Evolutionary conservation across 2,113 vertebrate genomes (phyloP).

Genomic region (Nansenia antarctica): DNA sequence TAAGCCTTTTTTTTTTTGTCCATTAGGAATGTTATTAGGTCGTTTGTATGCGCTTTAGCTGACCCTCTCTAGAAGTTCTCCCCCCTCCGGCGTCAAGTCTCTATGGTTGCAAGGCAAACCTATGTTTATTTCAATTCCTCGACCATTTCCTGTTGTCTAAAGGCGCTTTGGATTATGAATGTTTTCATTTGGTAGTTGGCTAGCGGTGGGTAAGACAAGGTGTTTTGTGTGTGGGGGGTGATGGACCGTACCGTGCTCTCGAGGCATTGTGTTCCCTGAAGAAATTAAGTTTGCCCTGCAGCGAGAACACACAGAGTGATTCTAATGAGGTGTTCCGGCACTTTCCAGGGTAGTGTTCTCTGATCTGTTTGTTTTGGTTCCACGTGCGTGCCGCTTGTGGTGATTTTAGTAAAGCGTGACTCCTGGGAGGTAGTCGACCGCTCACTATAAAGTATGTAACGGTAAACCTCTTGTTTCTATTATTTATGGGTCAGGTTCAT

Average conservation of each 20-base stretch:
- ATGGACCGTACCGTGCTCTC: no score
- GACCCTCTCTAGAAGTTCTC: not conserved
- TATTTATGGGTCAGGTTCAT: not conserved
- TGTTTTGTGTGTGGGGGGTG: no score
- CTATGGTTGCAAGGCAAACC: not conserved
- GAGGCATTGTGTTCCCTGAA: not conserved
- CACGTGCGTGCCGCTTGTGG: not conserved
- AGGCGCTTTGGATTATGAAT: constrained; percentile 17
- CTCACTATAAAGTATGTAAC: not conserved
- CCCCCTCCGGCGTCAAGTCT: not conserved
- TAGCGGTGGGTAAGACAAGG: constrained; percentile 3
- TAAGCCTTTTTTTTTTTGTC: constrained; percentile 11
- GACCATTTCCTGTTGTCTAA: not conserved
- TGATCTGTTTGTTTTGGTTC: constrained; percentile 1
- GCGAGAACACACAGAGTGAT: not conserved
- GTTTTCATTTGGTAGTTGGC: not conserved
- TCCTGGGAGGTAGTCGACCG: not conserved
- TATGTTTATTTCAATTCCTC: not conserved
- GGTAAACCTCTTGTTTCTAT: not conserved
- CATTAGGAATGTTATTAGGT: constrained; percentile 1
- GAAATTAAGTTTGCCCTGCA: not conserved
- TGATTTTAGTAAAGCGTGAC: not conserved
- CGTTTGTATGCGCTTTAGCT: not conserved
- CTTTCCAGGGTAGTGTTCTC: not conserved
- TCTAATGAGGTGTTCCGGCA: not conserved